Percentiles rank a stretch among this genome's conserved stretches.
These are phyloP conservation scores for Catalaphyllia jardinei DNA, from an alignment of 64 coral and sea anemone species.

Conservation along the genomic window DNA sequence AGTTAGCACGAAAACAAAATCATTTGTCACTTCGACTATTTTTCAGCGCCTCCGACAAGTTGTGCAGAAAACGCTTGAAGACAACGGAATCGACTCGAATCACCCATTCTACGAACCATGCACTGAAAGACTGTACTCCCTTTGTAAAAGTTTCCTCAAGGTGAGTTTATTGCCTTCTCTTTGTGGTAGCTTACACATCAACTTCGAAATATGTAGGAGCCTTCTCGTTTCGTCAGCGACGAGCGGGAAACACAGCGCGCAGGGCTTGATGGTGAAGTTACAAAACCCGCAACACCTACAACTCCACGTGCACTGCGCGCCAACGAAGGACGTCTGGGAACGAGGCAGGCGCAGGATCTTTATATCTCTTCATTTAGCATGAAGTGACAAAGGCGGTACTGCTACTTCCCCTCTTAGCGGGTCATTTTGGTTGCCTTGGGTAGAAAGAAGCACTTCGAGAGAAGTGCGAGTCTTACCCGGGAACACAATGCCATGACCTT, in stretches of 20 bases:
- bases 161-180: background rate
- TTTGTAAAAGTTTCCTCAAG: slow-evolving; percentile 72
- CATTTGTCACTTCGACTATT: background rate
- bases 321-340: background rate
- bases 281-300: too few relatives aligned
- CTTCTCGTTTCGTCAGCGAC: too few relatives aligned
- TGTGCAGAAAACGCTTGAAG: slow-evolving; percentile 44
- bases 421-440: too few relatives aligned
- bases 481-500: too few relatives aligned
- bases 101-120: slow-evolving; percentile 31
- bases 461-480: too few relatives aligned
- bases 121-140: slow-evolving; percentile 45
- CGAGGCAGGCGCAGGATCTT: background rate
- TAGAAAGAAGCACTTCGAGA: too few relatives aligned
- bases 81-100: slow-evolving; percentile 21
- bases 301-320: background rate
- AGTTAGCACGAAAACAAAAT: too few relatives aligned
- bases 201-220: too few relatives aligned
- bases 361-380: background rate
- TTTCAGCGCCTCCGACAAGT: slow-evolving; percentile 54
- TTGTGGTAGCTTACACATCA: too few relatives aligned
- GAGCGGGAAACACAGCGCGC: background rate
- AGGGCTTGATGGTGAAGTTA: background rate
- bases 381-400: background rate
- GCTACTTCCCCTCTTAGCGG: too few relatives aligned